Conservation (phyloP, 2,888 invertebrate genomes). For the Neuroscelio doddi region DNA sequence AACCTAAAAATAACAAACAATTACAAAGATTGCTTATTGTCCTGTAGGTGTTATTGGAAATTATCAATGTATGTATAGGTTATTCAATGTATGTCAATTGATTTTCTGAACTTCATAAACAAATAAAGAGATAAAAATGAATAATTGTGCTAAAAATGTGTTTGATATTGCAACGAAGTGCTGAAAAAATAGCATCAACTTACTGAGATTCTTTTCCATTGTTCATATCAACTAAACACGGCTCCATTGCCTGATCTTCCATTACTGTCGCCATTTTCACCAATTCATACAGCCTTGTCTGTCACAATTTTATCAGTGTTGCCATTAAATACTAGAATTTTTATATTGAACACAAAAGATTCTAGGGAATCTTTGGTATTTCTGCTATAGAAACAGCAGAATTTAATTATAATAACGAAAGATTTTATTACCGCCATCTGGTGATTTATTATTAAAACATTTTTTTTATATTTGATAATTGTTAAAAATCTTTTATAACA, state of each 20-base stretch:
- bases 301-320: no score
- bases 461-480: no score
- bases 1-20: constrained; percentile 52
- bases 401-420: no score
- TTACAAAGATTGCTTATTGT: constrained; percentile 11
- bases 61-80: constrained; percentile 47
- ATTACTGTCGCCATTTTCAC: constrained; percentile 67
- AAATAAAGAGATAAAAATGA: background rate
- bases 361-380: no score
- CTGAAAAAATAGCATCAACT: constrained; percentile 52
- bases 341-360: no score
- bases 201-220: constrained; percentile 65
- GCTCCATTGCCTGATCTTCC: constrained; percentile 62
- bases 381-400: no score
- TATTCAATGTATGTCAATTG: constrained; percentile 30
- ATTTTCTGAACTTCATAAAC: background rate
- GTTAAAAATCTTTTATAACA: no score
- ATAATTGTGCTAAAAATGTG: background rate
- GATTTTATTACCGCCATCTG: no score
- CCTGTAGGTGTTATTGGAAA: background rate
- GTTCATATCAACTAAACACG: constrained; percentile 62
- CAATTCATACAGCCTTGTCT: no score
- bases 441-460: no score
- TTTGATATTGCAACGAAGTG: constrained; percentile 1
- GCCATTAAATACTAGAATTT: no score